phyloP scores from a whole-genome alignment of 2,113 vertebrate species.

The Naja naja region DNA sequence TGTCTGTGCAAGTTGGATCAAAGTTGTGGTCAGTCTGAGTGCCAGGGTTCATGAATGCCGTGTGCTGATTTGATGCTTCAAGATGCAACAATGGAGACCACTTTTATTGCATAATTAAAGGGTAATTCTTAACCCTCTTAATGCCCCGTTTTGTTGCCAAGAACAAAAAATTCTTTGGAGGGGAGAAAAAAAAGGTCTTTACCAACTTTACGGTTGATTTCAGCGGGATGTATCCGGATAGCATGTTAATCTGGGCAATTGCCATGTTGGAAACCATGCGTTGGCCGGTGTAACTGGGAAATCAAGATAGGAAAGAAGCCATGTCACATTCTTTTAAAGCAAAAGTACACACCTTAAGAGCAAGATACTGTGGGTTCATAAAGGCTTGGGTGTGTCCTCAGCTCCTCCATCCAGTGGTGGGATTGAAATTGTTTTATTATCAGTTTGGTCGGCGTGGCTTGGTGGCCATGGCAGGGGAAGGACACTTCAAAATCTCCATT shows the following conservation, averaged over 20 bases:
- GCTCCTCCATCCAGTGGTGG: too few species aligned
- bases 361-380: not conserved
- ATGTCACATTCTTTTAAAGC: not conserved
- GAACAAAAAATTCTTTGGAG: not conserved
- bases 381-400: not conserved
- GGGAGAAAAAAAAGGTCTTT: not conserved
- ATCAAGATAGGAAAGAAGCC: not conserved
- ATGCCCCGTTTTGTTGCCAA: not conserved
- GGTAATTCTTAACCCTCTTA: not conserved
- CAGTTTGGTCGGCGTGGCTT: too few species aligned
- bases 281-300: constrained; percentile 59
- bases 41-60: not conserved
- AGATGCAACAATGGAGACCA: not conserved
- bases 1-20: not conserved
- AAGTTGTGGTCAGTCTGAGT: not conserved
- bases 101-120: not conserved
- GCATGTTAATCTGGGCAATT: constrained; percentile 68
- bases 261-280: constrained; percentile 62
- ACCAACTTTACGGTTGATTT: constrained; percentile 56
- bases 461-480: too few species aligned
- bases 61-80: not conserved
- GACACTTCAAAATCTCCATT: too few species aligned
- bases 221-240: constrained; percentile 62
- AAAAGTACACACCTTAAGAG: not conserved
- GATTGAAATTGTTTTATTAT: too few species aligned